Evolutionary conservation across 2,113 vertebrate species (phyloP).

Genomic region (Mus pahari): DNA sequence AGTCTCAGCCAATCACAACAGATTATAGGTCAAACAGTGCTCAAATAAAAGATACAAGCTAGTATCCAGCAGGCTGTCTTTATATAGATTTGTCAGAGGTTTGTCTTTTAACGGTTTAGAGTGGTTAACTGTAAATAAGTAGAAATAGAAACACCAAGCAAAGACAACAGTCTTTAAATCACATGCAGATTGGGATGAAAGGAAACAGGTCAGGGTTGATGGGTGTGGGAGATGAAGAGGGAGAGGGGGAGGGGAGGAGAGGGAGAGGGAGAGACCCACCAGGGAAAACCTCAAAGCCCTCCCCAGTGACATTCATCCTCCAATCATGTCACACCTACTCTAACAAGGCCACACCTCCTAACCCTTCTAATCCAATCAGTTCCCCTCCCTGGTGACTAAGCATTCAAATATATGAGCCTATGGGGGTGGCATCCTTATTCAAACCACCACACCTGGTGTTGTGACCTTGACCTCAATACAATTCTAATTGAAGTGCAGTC

Average conservation of each 20-base stretch:
- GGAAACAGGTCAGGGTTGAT: neutral
- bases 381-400: neutral
- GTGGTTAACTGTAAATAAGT: neutral
- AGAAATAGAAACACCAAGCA: neutral
- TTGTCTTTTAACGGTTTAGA: neutral
- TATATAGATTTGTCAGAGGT: neutral
- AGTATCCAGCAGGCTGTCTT: neutral
- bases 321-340: neutral
- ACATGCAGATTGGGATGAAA: neutral
- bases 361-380: neutral
- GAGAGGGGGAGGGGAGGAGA: neutral
- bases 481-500: neutral
- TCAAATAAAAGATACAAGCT: neutral
- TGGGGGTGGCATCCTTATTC: neutral
- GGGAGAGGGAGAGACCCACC: neutral
- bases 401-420: neutral
- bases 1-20: neutral
- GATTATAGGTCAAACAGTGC: neutral
- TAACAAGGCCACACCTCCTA: neutral
- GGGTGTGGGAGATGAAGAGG: neutral
- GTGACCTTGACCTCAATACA: neutral
- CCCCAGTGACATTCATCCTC: neutral
- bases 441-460: neutral
- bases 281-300: neutral
- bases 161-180: constrained; percentile 21